Conservation (phyloP, 2,888 invertebrate genomes). For the Tolmerus cingulatus region DNA sequence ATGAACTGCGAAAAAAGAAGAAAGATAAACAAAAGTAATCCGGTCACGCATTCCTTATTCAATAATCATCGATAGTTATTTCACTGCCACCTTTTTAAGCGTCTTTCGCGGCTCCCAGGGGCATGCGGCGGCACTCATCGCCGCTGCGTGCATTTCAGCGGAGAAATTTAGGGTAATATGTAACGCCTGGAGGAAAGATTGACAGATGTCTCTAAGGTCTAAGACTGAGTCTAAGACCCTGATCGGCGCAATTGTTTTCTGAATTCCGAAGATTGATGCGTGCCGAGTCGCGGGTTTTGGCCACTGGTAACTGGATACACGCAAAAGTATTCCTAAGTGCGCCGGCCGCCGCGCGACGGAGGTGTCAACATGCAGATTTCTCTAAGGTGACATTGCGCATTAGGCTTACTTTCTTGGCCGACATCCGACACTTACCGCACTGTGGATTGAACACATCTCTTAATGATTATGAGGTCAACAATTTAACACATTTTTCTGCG, state of each 20-base stretch:
- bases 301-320: not conserved
- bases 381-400: constrained; percentile 7
- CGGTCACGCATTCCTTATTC: not conserved
- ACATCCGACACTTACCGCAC: constrained; percentile 11
- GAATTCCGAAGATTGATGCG: not conserved
- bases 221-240: not conserved
- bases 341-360: not conserved
- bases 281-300: not conserved
- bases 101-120: not conserved
- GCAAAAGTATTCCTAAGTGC: constrained; percentile 5
- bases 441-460: not conserved
- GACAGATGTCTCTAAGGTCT: not conserved
- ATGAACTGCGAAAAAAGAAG: not conserved
- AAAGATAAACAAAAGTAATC: not conserved
- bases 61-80: not conserved
- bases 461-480: constrained; percentile 6
- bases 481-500: not conserved
- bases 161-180: not conserved
- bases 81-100: not conserved
- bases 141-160: not conserved
- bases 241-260: not conserved
- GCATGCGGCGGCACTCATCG: not conserved
- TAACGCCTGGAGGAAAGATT: not conserved
- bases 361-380: constrained; percentile 8
- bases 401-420: constrained; percentile 11